Evolutionary conservation across 2,888 invertebrate species (phyloP).

Genomic region (Perizoma affinitatum): DNA sequence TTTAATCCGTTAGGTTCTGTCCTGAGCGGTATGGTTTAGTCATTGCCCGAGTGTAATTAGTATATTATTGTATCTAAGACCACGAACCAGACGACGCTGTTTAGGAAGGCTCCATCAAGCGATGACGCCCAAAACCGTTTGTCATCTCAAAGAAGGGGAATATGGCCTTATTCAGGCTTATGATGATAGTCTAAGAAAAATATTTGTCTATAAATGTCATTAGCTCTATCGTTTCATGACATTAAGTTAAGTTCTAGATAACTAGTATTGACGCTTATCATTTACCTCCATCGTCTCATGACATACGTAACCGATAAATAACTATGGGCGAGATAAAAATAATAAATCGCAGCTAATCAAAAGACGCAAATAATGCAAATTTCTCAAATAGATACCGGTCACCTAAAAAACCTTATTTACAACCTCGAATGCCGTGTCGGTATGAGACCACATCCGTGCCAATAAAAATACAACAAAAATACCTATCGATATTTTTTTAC

Average conservation of each 20-base stretch:
- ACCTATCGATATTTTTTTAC: constrained; percentile 30
- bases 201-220: no score
- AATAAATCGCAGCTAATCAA: constrained; percentile 21
- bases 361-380: constrained; percentile 25
- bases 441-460: constrained; percentile 36
- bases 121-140: no score
- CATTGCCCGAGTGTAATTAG: background rate
- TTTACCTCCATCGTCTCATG: no score
- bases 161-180: no score
- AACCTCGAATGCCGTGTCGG: constrained; percentile 31
- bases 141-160: no score
- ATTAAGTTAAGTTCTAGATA: no score
- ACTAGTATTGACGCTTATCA: no score
- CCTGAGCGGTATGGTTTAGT: background rate
- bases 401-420: constrained; percentile 34
- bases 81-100: no score
- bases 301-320: constrained; percentile 11
- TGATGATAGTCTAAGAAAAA: no score
- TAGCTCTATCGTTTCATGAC: no score
- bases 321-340: constrained; percentile 18
- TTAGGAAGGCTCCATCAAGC: no score
- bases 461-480: constrained; percentile 34
- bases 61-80: no score
- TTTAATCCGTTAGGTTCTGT: constrained; percentile 21
- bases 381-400: constrained; percentile 15